phyloP scores from a whole-genome alignment of 2,797 vertebrate genomes.

The Danio jaintianensis region DNA sequence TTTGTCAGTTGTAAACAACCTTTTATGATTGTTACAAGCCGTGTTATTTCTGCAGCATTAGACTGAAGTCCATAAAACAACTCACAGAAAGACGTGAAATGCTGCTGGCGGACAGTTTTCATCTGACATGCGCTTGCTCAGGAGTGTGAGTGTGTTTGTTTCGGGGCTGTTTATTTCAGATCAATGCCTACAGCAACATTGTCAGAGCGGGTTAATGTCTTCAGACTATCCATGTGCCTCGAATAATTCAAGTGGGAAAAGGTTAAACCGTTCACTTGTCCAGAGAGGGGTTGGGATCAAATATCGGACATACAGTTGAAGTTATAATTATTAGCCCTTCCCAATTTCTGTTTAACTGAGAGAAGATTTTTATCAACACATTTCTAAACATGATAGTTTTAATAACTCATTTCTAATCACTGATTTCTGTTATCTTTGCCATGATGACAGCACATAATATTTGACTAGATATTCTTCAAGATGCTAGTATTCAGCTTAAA shows the following conservation, averaged over 20 bases:
- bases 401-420: no score
- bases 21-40: no score
- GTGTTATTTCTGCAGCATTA: neutral
- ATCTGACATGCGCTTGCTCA: constrained; percentile 25
- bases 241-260: constrained; percentile 76
- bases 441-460: no score
- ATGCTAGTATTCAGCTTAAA: no score
- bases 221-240: constrained; percentile 69
- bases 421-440: no score
- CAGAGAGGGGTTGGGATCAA: constrained; percentile 66
- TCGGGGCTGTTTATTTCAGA: constrained; percentile 64
- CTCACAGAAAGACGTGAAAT: neutral
- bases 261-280: constrained; percentile 72
- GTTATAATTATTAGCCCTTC: no score
- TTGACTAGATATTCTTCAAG: no score
- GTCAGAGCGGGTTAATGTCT: constrained; percentile 74
- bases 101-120: neutral
- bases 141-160: constrained; percentile 32
- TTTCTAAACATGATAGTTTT: no score
- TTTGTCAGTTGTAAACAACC: no score
- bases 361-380: no score
- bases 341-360: no score
- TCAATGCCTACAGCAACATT: constrained; percentile 75
- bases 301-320: neutral
- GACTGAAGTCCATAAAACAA: neutral